These are phyloP conservation scores for Sinocyclocheilus maitianheensis DNA, from an alignment of 2,113 vertebrate species.

Conservation along the genomic window DNA sequence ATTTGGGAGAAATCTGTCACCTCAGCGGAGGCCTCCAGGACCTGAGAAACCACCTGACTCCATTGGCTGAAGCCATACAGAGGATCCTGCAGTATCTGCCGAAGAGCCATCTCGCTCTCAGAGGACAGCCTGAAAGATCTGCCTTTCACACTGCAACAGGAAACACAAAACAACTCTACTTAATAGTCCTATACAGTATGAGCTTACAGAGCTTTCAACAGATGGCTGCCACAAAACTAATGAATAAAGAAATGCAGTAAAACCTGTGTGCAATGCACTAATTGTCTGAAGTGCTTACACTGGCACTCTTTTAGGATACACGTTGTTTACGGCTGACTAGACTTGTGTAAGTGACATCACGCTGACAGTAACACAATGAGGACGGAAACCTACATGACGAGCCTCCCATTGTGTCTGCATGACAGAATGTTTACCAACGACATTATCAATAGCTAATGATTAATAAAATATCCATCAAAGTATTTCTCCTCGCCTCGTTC, in stretches of 20 bases:
- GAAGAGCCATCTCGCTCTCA: slow-evolving; percentile 72
- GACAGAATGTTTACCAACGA: not conserved
- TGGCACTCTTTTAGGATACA: slow-evolving; percentile 33
- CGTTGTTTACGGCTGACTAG: slow-evolving; percentile 24
- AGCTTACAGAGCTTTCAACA: not conserved
- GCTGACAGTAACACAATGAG: slow-evolving; percentile 20
- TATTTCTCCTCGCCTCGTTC: not conserved
- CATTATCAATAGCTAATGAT: slow-evolving; percentile 18
- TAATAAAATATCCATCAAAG: slow-evolving; percentile 33
- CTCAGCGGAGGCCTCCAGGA: slow-evolving; percentile 77
- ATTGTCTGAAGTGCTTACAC: slow-evolving; percentile 31
- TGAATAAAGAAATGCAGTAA: slow-evolving; percentile 26
- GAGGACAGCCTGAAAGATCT: slow-evolving; percentile 75
- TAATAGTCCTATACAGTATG: not conserved
- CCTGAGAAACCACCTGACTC: slow-evolving; percentile 74
- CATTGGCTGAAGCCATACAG: slow-evolving; percentile 81
- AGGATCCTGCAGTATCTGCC: slow-evolving; percentile 78
- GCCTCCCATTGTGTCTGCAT: not conserved
- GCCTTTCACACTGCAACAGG: slow-evolving; percentile 79
- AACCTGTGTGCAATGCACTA: slow-evolving; percentile 16
- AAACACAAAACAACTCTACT: not conserved
- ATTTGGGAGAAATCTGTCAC: slow-evolving; percentile 77
- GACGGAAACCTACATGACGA: not conserved
- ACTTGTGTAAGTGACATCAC: slow-evolving; percentile 6
- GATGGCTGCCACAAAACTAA: not conserved